A percentile compares a stretch with the other conserved stretches of the same genome.
Evolutionary conservation across 2,888 invertebrate genomes (phyloP).

Genomic region (Seladonia tumulorum): DNA sequence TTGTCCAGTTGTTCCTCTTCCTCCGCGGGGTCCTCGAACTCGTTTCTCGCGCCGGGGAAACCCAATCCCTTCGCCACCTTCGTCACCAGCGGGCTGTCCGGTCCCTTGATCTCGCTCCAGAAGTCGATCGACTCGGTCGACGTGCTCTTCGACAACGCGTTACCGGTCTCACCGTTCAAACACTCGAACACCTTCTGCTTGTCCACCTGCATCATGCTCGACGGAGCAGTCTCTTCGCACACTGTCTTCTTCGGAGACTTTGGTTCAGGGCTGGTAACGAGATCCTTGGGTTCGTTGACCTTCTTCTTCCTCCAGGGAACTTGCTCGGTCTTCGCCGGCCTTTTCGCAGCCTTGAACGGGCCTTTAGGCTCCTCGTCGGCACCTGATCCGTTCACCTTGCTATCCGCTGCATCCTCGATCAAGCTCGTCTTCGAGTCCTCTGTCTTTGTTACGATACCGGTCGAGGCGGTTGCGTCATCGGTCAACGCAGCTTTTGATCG

Average conservation of each 20-base stretch:
- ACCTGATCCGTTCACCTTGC: conserved; percentile 5
- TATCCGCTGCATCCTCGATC: neutral
- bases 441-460: conserved; percentile 17
- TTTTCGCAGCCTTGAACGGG: neutral
- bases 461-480: conserved; percentile 3
- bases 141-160: conserved; percentile 56
- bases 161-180: conserved; percentile 33
- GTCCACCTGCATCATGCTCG: conserved; percentile 14
- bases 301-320: conserved; percentile 41
- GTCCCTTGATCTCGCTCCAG: conserved; percentile 80
- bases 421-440: neutral
- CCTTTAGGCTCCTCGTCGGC: neutral
- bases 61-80: conserved; percentile 39
- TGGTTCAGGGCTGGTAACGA: neutral
- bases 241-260: conserved; percentile 32
- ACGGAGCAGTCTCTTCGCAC: neutral
- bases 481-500: neutral
- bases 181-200: neutral
- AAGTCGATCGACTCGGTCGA: conserved; percentile 78
- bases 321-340: neutral
- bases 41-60: conserved; percentile 27
- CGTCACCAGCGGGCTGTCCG: conserved; percentile 45
- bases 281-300: neutral
- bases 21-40: conserved; percentile 32
- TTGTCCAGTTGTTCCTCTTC: conserved; percentile 41